Evolutionary conservation across 92 coral and sea anemone genomes (phyloP), one percentile per base, ranked within the genome.

Genomic region (Zoanthus sociatus): DNA sequence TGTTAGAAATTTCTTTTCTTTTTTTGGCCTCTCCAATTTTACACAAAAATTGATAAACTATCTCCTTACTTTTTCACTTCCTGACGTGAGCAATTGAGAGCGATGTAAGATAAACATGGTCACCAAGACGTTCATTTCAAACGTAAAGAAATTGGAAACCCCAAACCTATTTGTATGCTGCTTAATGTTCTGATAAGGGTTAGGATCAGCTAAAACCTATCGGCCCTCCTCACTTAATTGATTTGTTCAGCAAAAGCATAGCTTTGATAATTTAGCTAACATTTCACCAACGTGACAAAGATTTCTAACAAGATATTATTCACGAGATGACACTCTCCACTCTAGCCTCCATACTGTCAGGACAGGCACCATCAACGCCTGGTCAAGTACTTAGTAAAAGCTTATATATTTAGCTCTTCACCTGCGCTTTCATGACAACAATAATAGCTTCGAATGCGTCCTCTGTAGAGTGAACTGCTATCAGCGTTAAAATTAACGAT

Each of bases 381-480:
- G 92, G 92, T 95, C 94, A 95, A 95, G 95, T 95, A 90, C 92
- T 93, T 94, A 87, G 90, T 93, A 95, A 92, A 87, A 92, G 93
- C 92, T 90, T 91, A 87, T 93, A 86, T 84, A 84, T 94, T 86
- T 72, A 91, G 84, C 92, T 91, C 90, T 91, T 94, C 97, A 94
- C 97, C 97, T 95, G 98, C 81, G 91, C 89, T 93, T 70, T 94
- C 98, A 78, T 89, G 98, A 95, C 98, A 95, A 91, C 94, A 95
- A 92, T 86, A 94, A 81, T 88, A 89, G 91, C 88, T 94, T 88
- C 92, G 95, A 88, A 91, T 78, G 69, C 88, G 96, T 72, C 91
- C 90, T 89, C 96, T 94, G 73, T 87, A 91, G 81, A 94, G 93
- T 95, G 93, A 93, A 56, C 69, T 75, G 32, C 74, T 70, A 77